A percentile compares a stretch with the other conserved stretches of the same genome.
phyloP scores from a whole-genome alignment of 2,113 vertebrate genomes.

The Pomatorhinus ruficollis region DNA sequence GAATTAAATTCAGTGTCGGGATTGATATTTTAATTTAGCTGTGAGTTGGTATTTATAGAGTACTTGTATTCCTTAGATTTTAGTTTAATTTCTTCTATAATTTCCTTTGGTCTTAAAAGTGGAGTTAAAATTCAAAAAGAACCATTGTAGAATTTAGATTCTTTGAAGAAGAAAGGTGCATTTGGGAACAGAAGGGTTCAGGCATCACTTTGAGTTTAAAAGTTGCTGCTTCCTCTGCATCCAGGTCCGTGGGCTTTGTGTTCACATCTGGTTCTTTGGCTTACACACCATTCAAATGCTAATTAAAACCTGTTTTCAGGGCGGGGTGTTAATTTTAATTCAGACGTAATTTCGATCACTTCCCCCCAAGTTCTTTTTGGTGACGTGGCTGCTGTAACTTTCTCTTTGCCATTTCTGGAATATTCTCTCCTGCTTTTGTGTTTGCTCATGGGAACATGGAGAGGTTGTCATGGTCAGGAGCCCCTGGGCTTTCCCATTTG shows the following conservation, averaged over 20 bases:
- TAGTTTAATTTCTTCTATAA: background rate
- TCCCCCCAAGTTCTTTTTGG: background rate
- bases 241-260: background rate
- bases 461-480: background rate
- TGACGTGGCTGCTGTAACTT: background rate
- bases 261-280: background rate
- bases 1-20: background rate
- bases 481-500: background rate
- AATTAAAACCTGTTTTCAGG: background rate
- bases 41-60: background rate
- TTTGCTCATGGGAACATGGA: background rate
- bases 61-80: background rate
- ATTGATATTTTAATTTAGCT: background rate
- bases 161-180: background rate
- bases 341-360: background rate
- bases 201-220: background rate
- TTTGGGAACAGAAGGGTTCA: background rate
- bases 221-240: background rate
- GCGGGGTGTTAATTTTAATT: background rate
- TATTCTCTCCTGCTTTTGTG: background rate
- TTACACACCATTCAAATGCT: background rate
- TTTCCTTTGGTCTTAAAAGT: background rate
- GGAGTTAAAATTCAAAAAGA: background rate
- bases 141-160: background rate
- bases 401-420: background rate